phyloP scores from a whole-genome alignment of 2,888 invertebrate genomes.

The Mesorhabditis spiculigera region DNA sequence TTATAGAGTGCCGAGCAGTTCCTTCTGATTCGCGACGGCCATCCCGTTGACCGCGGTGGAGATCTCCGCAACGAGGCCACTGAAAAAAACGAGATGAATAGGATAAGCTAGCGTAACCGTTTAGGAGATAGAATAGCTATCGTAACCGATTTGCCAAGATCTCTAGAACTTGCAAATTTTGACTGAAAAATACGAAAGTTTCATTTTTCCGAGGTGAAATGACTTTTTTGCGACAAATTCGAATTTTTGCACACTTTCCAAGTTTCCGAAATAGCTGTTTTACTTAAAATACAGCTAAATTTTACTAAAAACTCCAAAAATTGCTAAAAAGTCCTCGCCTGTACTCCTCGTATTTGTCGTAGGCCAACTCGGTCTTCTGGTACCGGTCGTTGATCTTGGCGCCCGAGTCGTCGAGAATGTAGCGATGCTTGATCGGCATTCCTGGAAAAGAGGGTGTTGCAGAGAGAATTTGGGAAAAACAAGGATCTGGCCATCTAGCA shows the following conservation, averaged over 20 bases:
- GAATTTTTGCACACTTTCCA: no score
- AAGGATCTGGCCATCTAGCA: no score
- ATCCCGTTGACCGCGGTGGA: not conserved
- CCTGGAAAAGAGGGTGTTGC: not conserved
- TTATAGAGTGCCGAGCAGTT: not conserved
- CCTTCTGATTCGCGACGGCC: not conserved
- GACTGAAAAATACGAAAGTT: no score
- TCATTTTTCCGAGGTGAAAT: no score
- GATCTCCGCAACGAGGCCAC: not conserved
- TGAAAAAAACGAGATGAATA: not conserved
- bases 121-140: no score
- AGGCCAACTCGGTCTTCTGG: not conserved
- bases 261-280: no score
- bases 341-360: not conserved
- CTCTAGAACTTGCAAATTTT: no score
- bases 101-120: no score
- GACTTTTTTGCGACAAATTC: no score
- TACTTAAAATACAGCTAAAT: no score
- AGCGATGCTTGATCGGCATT: not conserved
- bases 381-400: constrained; percentile 1
- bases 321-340: not conserved
- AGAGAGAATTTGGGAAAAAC: no score
- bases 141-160: no score
- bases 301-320: not conserved
- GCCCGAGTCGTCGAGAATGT: not conserved